Conservation (phyloP, 92 coral and sea anemone genomes). For the Meandrina meandrites region DNA sequence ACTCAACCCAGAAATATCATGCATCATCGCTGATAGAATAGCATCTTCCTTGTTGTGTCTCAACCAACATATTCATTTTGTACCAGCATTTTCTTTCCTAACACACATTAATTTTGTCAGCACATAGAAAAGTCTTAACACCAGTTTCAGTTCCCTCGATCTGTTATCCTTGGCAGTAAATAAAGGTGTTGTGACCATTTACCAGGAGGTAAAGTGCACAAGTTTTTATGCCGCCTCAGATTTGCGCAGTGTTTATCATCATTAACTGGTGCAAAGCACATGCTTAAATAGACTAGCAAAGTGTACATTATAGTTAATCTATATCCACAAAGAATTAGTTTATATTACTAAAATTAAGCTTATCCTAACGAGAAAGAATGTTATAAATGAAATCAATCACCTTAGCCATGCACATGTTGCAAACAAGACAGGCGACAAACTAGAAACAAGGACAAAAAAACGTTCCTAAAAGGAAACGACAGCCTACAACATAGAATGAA, state of each 20-base stretch:
- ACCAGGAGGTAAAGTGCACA: background rate
- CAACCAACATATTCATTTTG: too few species aligned
- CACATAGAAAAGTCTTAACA: background rate
- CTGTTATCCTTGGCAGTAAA: slow-evolving; percentile 55
- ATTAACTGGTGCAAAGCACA: slow-evolving; percentile 71
- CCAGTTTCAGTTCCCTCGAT: slow-evolving; percentile 75
- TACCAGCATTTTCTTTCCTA: too few species aligned
- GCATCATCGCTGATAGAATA: too few species aligned
- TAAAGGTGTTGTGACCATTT: slow-evolving; percentile 1
- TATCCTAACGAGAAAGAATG: background rate
- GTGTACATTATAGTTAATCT: background rate
- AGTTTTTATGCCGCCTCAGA: slow-evolving; percentile 60
- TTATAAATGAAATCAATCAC: slow-evolving; percentile 1
- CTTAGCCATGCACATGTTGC: too few species aligned
- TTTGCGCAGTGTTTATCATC: slow-evolving; percentile 99
- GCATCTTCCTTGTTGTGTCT: too few species aligned
- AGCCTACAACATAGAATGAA: background rate
- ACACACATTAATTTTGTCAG: background rate
- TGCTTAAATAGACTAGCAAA: background rate
- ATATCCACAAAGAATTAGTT: background rate
- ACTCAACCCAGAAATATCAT: too few species aligned
- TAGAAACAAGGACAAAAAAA: background rate
- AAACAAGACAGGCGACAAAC: background rate
- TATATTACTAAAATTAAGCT: background rate
- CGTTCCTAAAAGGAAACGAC: background rate